Percentiles rank a stretch among this genome's conserved stretches.
Evolutionary conservation across 2,797 vertebrate genomes (phyloP).

Genomic region (Petrocephalus sullivani): DNA sequence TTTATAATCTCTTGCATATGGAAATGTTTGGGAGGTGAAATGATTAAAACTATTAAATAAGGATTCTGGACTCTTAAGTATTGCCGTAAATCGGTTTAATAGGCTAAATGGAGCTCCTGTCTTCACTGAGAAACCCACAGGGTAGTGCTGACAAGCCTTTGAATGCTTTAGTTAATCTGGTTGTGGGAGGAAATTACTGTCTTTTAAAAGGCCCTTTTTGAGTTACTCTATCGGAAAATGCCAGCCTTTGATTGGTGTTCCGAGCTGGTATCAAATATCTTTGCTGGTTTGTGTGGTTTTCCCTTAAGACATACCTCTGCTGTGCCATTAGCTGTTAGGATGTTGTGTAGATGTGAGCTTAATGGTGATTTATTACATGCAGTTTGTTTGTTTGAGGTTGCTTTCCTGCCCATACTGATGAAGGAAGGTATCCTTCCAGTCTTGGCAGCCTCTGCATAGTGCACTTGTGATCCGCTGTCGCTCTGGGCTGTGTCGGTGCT

Average conservation of each 20-base stretch:
- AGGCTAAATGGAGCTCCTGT: background rate
- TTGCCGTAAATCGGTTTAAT: background rate
- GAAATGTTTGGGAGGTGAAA: background rate
- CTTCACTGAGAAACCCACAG: background rate
- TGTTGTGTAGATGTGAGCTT: background rate
- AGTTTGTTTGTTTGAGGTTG: background rate
- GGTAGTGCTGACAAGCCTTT: background rate
- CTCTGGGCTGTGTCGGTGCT: too few relatives aligned
- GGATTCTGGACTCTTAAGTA: background rate
- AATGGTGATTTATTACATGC: background rate
- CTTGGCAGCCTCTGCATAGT: background rate
- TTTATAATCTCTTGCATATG: constrained; percentile 4
- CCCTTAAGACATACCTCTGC: background rate
- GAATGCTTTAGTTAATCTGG: background rate
- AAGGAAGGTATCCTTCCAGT: background rate
- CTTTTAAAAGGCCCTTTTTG: background rate
- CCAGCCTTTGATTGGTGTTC: background rate
- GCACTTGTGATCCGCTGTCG: background rate
- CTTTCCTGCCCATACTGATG: background rate
- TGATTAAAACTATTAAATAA: background rate
- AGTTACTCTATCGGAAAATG: background rate
- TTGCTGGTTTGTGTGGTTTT: background rate
- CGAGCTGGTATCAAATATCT: background rate
- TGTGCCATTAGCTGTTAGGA: background rate
- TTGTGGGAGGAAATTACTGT: background rate